Conservation (phyloP, 2,113 vertebrate species). For the Periophthalmus modestus region DNA sequence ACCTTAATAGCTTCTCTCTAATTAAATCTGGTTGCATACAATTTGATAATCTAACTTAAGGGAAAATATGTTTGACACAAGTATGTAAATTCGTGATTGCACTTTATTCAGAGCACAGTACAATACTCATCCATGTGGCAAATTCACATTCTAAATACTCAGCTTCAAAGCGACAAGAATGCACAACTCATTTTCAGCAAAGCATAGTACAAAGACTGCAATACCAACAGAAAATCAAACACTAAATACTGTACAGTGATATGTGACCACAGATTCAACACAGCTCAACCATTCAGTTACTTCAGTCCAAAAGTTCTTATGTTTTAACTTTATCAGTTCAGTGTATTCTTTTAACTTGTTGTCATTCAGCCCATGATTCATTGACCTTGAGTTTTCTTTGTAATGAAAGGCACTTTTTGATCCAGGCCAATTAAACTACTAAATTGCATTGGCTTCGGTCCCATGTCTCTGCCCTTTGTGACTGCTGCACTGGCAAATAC, state of each 20-base stretch:
- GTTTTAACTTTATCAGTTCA: no score
- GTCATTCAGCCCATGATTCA: background rate
- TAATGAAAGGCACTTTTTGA: constrained; percentile 4
- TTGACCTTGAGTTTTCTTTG: background rate
- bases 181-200: background rate
- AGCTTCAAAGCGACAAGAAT: background rate
- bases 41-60: no score
- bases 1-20: no score
- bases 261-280: constrained; percentile 3
- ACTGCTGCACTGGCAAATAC: constrained; percentile 5
- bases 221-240: background rate
- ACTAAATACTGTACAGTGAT: background rate
- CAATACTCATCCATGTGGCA: constrained; percentile 15
- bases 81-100: constrained; percentile 3
- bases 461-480: constrained; percentile 2
- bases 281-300: background rate
- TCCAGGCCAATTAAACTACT: constrained; percentile 17
- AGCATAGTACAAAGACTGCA: constrained; percentile 10
- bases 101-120: constrained; percentile 38
- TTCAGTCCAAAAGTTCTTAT: background rate
- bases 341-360: background rate
- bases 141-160: constrained; percentile 23
- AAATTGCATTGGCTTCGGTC: background rate
- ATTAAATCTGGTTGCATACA: no score
- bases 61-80: background rate